Base-by-base conservation (phyloP, 2,888 invertebrate species). In the Acanthopleura granulata region DNA sequence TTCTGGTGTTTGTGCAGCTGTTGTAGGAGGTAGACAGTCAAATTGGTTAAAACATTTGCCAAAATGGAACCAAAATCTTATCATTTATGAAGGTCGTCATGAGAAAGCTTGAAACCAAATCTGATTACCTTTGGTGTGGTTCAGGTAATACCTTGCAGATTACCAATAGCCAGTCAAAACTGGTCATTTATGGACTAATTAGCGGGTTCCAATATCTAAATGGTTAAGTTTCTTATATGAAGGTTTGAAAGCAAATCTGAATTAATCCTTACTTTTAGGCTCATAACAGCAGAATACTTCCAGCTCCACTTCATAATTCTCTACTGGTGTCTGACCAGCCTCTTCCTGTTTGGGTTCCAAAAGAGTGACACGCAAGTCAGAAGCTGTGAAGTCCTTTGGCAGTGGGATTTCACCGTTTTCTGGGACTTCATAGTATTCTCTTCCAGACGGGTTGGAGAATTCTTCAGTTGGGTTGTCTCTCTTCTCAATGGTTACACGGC, bases 261-360 rank as follows among this genome's bases (percentile, higher is more conserved):
- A 9, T 57, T 4, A 57, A n/a, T 6, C 6, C 18, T n/a, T 22
- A 18, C 18, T 12, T n/a, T 12, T 22, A 9, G 6, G 18, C 22
- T 57, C 57, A 57, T 57, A 57, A 57, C 57, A 57, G 22, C 57
- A 57, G 57, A 57, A 57, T 12, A 57, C 57, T n/a, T 18, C 57
- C 57, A 57, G 57, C 18, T 57, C 57, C 57, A 57, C 57, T 22
- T 57, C 57, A 22, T 57, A 57, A 57, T n/a, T 22, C 22, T 57
- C 57, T 57, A 57, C 57, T n/a, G 57, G 57, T 1, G 57, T n/a
- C 22, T 57, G 57, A 40, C 3, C 40, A 18, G 18, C 57, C 4
- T 57, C 57, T 57, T 18, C 22, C 18, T 18, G 18, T 57, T 22
- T 57, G 18, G 57, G 57, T 18, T 18, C 18, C 57, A 57, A 22